Base-by-base conservation (phyloP, 2,113 vertebrate genomes). In the Blennius ocellaris region DNA sequence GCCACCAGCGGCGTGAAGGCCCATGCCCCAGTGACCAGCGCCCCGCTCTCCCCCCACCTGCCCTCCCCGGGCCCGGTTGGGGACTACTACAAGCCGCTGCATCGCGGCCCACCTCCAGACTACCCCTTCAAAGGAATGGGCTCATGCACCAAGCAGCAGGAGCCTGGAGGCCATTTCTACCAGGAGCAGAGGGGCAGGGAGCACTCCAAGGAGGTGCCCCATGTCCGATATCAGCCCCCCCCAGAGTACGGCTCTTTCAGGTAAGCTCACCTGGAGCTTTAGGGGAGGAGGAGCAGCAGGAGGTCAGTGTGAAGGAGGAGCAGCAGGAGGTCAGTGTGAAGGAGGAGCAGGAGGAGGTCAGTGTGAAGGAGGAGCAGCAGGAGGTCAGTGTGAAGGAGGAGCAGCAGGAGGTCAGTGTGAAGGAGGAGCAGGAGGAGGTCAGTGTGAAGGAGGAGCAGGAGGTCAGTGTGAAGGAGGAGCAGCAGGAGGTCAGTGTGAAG, bases 161-260 rank as follows among this genome's bases (percentile, higher is more conserved):
- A 98, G 53, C 66, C 92, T 1, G 87, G 85, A 49, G 56, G 94
- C 5, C 94, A 95, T 86, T 97, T 94, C 88, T 97, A 97, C 86
- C 89, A 94, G 6, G 97, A 99, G 38, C 95, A 96, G 80, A 95
- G 96, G 56, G 74, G 94, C 79, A 92, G 94, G 88, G 96, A 95
- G 62, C 95, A 93, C 92, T 96, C 91, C 76, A 95, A 92, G 92
- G 97, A 99, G 77, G 87, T 96, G 74, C 97, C 96, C 11, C 94
- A 96, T 56, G 95, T 99, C 84, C 95, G 97, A n/a, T 99, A 99
- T 92, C 97, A 98, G 83, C 97, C 97, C 44, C 97, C 97, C 51
- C 97, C 97, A 8, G 97, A 99, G 76, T 99, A 99, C 39, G 97
- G 97, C 15, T 96, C 97, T 1, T 94, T 97, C 93, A 96, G 97